Percentiles rank a stretch among this genome's conserved stretches.
Conservation (phyloP, 1,140 invertebrate genomes). For the Drosophila biarmipes region DNA sequence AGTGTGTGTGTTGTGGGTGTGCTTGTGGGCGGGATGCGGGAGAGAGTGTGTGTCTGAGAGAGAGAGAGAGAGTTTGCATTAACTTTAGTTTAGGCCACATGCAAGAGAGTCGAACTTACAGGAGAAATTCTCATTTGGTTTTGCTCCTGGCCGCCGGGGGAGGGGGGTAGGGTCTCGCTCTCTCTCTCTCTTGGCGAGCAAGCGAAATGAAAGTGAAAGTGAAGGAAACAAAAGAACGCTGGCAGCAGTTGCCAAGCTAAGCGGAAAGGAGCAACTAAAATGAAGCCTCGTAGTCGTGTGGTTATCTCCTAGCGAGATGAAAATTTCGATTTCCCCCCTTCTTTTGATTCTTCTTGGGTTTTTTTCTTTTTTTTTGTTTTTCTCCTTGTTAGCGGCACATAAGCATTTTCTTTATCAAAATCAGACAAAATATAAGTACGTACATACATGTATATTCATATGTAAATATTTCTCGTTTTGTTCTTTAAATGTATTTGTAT, state of each 20-base stretch:
- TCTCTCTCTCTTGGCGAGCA: conserved; percentile 19
- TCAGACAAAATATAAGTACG: conserved; percentile 43
- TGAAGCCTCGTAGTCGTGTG: conserved; percentile 27
- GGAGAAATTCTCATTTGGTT: conserved; percentile 22
- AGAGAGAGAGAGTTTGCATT: conserved; percentile 12
- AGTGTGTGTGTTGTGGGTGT: conserved; percentile 13
- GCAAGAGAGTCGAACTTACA: conserved; percentile 24
- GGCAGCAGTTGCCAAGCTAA: conserved; percentile 23
- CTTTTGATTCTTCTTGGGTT: conserved; percentile 7
- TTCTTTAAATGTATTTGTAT: conserved; percentile 48
- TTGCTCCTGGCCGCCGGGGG: conserved; percentile 7
- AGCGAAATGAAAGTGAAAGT: conserved; percentile 31
- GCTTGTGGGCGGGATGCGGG: neutral
- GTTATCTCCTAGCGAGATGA: conserved; percentile 34
- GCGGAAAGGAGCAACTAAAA: conserved; percentile 31
- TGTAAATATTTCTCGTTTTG: conserved; percentile 52
- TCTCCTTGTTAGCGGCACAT: conserved; percentile 36
- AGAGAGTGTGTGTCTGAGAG: neutral
- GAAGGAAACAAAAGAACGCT: conserved; percentile 19
- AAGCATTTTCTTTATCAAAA: conserved; percentile 55
- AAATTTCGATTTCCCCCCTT: conserved; percentile 11
- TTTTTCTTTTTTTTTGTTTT: conserved; percentile 22
- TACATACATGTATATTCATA: conserved; percentile 45
- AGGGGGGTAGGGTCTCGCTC: too few relatives aligned
- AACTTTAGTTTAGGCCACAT: conserved; percentile 36